A percentile compares a stretch with the other conserved stretches of the same genome.
Evolutionary conservation across 2,113 vertebrate species (phyloP).

Genomic region (Leptocoma aspasia): DNA sequence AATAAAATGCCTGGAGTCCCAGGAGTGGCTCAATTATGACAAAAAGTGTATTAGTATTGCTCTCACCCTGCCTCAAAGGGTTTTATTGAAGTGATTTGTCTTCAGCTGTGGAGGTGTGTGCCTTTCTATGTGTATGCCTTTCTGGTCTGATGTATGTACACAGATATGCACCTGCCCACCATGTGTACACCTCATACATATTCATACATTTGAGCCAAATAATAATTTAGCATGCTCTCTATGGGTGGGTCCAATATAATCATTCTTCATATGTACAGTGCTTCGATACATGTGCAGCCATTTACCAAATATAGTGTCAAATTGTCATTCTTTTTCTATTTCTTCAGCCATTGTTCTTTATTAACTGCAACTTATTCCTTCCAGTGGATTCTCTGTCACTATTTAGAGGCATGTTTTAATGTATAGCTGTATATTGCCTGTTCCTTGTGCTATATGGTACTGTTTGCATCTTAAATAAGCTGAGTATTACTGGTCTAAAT

Average conservation of each 20-base stretch:
- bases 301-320: constrained; percentile 13
- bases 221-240: not conserved
- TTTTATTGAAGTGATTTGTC: constrained; percentile 49
- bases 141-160: not conserved
- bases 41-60: not conserved
- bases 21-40: not conserved
- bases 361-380: constrained; percentile 41
- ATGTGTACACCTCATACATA: not conserved
- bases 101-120: constrained; percentile 20
- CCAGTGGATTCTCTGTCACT: constrained; percentile 37
- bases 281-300: not conserved
- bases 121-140: not conserved
- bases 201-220: not conserved
- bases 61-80: constrained; percentile 28
- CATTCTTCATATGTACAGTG: not conserved
- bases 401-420: constrained; percentile 63
- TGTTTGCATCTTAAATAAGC: constrained; percentile 45
- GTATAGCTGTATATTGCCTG: constrained; percentile 54
- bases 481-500: constrained; percentile 43
- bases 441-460: constrained; percentile 29
- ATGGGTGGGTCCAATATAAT: not conserved
- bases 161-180: not conserved
- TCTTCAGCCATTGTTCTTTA: not conserved
- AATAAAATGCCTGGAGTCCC: constrained; percentile 25
- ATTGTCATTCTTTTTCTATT: constrained; percentile 33